These are phyloP conservation scores for Strix uralensis DNA, from an alignment of 2,113 vertebrate species.

Conservation along the genomic window DNA sequence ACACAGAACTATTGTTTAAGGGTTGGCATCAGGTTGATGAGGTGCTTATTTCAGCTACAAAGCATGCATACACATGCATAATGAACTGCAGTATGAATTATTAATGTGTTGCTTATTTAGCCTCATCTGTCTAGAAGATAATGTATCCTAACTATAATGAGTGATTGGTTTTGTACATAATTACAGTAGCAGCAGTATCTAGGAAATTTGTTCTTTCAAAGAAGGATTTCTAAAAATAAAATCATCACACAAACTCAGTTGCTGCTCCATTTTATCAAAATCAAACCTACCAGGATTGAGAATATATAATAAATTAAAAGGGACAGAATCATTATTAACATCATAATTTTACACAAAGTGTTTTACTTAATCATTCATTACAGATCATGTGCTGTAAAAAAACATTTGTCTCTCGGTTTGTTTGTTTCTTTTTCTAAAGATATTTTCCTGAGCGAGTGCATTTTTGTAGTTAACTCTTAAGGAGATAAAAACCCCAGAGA, in stretches of 20 bases:
- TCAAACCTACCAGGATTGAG: conserved; percentile 72
- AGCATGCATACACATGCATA: conserved; percentile 98
- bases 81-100: conserved; percentile 99
- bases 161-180: conserved; percentile 96
- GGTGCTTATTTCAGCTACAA: conserved; percentile 89
- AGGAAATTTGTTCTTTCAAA: conserved; percentile 85
- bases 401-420: conserved; percentile 66
- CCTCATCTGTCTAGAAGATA: conserved; percentile 99
- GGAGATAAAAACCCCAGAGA: neutral
- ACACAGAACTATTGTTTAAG: conserved; percentile 97
- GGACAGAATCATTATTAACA: conserved; percentile 84
- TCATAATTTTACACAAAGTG: conserved; percentile 84
- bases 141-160: conserved; percentile 99
- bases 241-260: conserved; percentile 65
- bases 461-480: conserved; percentile 7
- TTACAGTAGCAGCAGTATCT: conserved; percentile 96
- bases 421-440: conserved; percentile 35
- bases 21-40: conserved; percentile 96
- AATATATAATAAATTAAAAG: conserved; percentile 76
- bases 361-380: conserved; percentile 88
- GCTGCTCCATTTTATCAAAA: conserved; percentile 78
- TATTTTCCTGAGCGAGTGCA: neutral
- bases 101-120: conserved; percentile 99
- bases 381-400: conserved; percentile 73
- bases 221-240: conserved; percentile 83